Evolutionary conservation across 1,140 invertebrate species (phyloP), one percentile per base, ranked within the genome.

Genomic region (Sarcophaga peregrina): DNA sequence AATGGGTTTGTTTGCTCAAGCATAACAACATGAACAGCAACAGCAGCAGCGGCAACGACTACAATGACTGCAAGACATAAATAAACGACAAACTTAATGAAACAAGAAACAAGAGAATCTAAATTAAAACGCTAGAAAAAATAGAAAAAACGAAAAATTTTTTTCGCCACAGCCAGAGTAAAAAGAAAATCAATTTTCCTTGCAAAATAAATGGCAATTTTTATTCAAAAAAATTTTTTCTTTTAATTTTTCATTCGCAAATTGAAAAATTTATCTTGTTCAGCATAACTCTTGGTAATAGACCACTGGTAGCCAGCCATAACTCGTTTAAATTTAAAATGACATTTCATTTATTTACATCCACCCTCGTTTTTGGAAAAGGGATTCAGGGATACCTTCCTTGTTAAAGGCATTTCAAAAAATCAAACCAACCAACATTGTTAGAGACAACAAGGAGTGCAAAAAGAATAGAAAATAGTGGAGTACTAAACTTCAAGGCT

Each of bases 1-100:
- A 81, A 81, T 81, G 80, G 52, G 54, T 81, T 81, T 81, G 80
- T 81, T 81, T 78, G 80, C 50, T 81, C 62, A 68, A 68, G 62
- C 62, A 10, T 68, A 20, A 68, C 62, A 68, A 68, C 62, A 68
- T 68, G 62, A 68, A 68, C 62, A 68, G 20, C 62, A n/a, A 20
- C 54, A 15, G 15, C 54, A 58, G 54, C 54, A 75, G 6, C 73
- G 15, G 15, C 73, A 37, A 37, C 73, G 20, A n/a, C 73, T 10
- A 75, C 73, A 75, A 75, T 37, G 73, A 58, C 54, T n/a, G 54
- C 54, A 58, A 68, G 62, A 68, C 62, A 68, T 68, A 68, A 68
- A 68, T 68, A 68, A 68, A 68, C 15, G 15, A 68, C 62, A 25
- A 68, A 68, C 62, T 68, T 20, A 68, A 68, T 68, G 17, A 68